Evolutionary conservation across 2,888 invertebrate species (phyloP).

Genomic region (Cremastinae sp.): DNA sequence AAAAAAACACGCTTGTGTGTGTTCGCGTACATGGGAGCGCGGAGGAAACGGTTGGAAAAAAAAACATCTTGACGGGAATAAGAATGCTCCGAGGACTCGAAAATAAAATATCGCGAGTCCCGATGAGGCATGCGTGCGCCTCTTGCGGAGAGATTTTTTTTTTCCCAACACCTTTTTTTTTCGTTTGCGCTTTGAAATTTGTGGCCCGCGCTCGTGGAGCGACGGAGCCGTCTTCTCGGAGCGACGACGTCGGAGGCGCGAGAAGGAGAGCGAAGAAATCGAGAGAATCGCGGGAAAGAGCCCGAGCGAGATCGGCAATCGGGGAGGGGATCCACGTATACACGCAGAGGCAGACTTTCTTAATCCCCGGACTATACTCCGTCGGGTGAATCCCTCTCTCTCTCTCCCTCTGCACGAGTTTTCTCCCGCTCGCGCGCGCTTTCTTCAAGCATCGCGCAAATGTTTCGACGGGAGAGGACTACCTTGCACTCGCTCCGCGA

Average conservation of each 20-base stretch:
- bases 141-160: too few species aligned
- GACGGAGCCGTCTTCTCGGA: slow-evolving; percentile 50
- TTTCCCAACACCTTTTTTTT: too few species aligned
- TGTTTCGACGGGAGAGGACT: slow-evolving; percentile 22
- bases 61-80: slow-evolving; percentile 14
- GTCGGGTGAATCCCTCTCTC: slow-evolving; percentile 31
- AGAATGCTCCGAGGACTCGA: slow-evolving; percentile 1
- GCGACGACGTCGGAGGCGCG: not conserved
- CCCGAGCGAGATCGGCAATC: slow-evolving; percentile 25
- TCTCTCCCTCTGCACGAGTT: slow-evolving; percentile 40
- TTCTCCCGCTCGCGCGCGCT: slow-evolving; percentile 41
- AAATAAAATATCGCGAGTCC: too few species aligned
- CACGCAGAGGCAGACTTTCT: not conserved
- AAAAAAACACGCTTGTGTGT: slow-evolving; percentile 28
- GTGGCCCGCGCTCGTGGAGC: slow-evolving; percentile 21
- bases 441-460: slow-evolving; percentile 32
- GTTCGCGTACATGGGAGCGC: slow-evolving; percentile 25
- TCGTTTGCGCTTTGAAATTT: slow-evolving; percentile 11
- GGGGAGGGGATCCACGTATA: slow-evolving; percentile 29
- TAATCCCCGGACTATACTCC: slow-evolving; percentile 26
- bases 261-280: not conserved
- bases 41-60: slow-evolving; percentile 14
- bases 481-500: slow-evolving; percentile 28
- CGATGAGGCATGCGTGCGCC: too few species aligned
- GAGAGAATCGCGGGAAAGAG: slow-evolving; percentile 28